Percentiles rank a stretch among this genome's conserved stretches.
phyloP scores from a whole-genome alignment of 2,113 vertebrate species.

The Daubentonia madagascariensis region DNA sequence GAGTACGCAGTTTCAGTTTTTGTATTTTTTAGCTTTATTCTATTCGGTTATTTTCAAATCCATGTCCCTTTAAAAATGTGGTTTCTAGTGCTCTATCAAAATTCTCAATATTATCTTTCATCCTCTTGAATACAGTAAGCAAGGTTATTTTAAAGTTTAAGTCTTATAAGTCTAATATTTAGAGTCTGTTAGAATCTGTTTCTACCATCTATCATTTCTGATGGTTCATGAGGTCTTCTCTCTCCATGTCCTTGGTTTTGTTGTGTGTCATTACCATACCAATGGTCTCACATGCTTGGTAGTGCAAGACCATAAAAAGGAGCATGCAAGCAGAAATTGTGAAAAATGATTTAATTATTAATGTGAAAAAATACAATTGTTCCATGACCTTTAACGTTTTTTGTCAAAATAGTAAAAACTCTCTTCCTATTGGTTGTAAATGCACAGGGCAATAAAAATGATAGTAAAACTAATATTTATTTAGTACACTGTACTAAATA shows the following conservation, averaged over 20 bases:
- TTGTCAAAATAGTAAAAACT: neutral
- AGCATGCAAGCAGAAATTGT: neutral
- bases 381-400: neutral
- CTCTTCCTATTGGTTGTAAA: neutral
- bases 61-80: neutral
- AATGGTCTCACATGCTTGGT: accelerated
- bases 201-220: neutral
- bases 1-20: neutral
- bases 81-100: neutral
- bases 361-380: neutral
- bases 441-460: neutral
- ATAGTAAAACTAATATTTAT: neutral
- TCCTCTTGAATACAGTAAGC: neutral
- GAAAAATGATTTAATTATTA: neutral
- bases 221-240: neutral
- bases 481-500: neutral
- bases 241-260: accelerated
- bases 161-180: neutral
- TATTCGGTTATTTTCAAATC: neutral
- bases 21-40: neutral
- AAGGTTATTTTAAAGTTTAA: neutral
- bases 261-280: neutral
- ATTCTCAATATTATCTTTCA: neutral
- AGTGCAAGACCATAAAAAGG: too few species aligned
- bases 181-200: neutral